These are phyloP conservation scores for Endotricha flammealis DNA, from an alignment of 2,888 invertebrate genomes.

Conservation along the genomic window DNA sequence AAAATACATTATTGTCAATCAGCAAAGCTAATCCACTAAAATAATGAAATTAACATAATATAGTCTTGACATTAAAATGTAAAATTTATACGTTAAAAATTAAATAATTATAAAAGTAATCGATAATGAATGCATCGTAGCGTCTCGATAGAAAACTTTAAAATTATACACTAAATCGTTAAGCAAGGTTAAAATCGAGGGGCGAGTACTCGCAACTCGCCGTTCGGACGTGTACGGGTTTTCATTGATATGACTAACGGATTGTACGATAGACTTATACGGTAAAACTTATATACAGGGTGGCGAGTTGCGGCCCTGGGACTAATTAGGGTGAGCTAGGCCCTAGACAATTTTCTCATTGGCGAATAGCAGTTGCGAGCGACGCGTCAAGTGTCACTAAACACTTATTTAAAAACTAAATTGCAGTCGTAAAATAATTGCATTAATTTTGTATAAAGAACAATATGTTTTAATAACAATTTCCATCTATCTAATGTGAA, in stretches of 20 bases:
- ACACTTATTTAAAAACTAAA: conserved; percentile 41
- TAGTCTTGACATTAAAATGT: conserved; percentile 52
- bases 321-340: too few relatives aligned
- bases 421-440: conserved; percentile 45
- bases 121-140: conserved; percentile 9
- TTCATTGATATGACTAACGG: conserved; percentile 33
- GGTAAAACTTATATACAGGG: conserved; percentile 34
- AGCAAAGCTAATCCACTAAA: conserved; percentile 54
- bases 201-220: too few relatives aligned
- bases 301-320: too few relatives aligned
- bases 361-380: too few relatives aligned
- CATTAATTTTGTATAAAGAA: conserved; percentile 26
- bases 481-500: conserved; percentile 63
- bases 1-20: conserved; percentile 62
- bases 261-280: conserved; percentile 53
- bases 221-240: too few relatives aligned
- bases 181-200: conserved; percentile 35
- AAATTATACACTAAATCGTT: too few relatives aligned
- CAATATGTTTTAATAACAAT: conserved; percentile 26
- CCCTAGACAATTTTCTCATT: too few relatives aligned
- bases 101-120: conserved; percentile 15
- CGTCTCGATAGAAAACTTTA: conserved; percentile 26
- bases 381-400: conserved; percentile 25
- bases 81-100: conserved; percentile 19
- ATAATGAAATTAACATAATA: conserved; percentile 40